phyloP scores from a whole-genome alignment of 1,140 invertebrate genomes.

The Mactra quadrangularis region DNA sequence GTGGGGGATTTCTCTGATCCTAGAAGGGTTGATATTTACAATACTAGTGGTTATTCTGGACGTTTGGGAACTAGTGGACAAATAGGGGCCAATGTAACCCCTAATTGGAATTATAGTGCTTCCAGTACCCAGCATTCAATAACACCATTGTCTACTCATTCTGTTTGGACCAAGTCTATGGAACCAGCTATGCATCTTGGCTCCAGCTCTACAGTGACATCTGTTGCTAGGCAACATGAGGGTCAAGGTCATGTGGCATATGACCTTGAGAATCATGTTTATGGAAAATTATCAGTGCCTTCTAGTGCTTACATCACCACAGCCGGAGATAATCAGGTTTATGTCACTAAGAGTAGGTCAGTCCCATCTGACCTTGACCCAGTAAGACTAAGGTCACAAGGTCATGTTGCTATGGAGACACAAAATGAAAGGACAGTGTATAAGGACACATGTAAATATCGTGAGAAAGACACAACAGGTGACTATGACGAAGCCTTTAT shows the following conservation, averaged over 20 bases:
- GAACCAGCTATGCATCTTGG: slow-evolving; percentile 39
- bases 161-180: slow-evolving; percentile 3
- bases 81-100: slow-evolving; percentile 24
- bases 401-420: background rate
- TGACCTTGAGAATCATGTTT: slow-evolving; percentile 21
- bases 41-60: slow-evolving; percentile 3
- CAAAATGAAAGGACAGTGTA: background rate
- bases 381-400: background rate
- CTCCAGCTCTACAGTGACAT: background rate
- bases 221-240: background rate
- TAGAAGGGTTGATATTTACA: background rate
- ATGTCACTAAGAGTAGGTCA: background rate
- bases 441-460: slow-evolving; percentile 33
- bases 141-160: background rate
- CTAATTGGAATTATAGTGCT: slow-evolving; percentile 43
- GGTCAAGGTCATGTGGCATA: slow-evolving; percentile 23
- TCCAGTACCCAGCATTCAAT: slow-evolving; percentile 7
- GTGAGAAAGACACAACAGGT: slow-evolving; percentile 24
- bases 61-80: background rate
- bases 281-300: slow-evolving; percentile 13
- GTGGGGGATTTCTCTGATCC: background rate
- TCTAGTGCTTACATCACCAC: slow-evolving; percentile 7
- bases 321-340: no score
- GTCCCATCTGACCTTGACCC: slow-evolving; percentile 14
- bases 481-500: slow-evolving; percentile 52